phyloP scores from a whole-genome alignment of 30 jellyfish, hydroid and myxozoan species.

The Cassiopea xamachana region DNA sequence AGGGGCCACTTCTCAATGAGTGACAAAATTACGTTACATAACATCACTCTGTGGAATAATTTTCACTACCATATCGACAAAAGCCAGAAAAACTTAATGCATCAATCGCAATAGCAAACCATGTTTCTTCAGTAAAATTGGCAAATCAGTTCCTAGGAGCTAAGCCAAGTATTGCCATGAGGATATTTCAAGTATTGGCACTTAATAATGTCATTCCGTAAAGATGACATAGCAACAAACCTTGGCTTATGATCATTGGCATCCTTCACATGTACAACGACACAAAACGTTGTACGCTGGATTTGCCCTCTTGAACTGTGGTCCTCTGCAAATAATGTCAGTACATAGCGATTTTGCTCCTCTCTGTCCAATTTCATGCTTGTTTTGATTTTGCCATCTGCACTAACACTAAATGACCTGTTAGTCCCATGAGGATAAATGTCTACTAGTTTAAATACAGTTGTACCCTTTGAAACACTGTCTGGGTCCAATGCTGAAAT shows the following conservation, averaged over 20 bases:
- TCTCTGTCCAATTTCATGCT: constrained; percentile 39
- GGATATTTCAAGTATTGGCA: not conserved
- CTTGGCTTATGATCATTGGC: constrained; percentile 77
- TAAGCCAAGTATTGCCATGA: not conserved
- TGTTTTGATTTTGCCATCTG: constrained; percentile 39
- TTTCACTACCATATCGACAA: too few species aligned
- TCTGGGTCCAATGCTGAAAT: constrained; percentile 70
- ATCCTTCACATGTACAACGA: constrained; percentile 57
- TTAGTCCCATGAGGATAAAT: constrained; percentile 11
- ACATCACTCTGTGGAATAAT: too few species aligned
- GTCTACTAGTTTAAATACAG: constrained; percentile 34
- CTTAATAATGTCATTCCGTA: not conserved
- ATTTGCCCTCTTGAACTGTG: constrained; percentile 8
- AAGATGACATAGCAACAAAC: not conserved
- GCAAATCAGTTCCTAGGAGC: not conserved
- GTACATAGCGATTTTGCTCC: constrained; percentile 26
- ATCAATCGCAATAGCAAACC: too few species aligned
- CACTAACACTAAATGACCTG: constrained; percentile 15
- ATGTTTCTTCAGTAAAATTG: too few species aligned
- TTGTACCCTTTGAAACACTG: constrained; percentile 62
- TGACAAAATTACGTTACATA: too few species aligned
- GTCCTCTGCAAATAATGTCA: constrained; percentile 68
- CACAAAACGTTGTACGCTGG: constrained; percentile 54
- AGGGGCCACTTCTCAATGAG: too few species aligned
- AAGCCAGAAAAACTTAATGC: too few species aligned